Conservation (phyloP, 35 echinoderm and acorn worm genomes). For the Chiridota heheva region DNA sequence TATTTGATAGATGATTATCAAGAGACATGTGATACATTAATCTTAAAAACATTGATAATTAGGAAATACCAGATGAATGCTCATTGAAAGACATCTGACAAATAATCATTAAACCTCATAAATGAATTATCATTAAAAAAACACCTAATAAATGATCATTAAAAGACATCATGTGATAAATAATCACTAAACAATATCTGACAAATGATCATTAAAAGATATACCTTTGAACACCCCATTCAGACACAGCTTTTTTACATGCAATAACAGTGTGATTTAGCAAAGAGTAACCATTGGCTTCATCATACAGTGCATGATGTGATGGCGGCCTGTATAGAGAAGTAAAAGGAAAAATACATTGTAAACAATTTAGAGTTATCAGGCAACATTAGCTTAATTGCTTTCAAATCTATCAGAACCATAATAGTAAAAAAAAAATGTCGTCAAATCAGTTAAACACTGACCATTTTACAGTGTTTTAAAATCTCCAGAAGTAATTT, state of each 20-base stretch:
- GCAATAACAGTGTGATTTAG: constrained; percentile 62
- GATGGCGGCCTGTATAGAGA: constrained; percentile 41
- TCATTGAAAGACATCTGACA: neutral
- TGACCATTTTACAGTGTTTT: too few species aligned
- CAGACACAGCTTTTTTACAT: constrained; percentile 44
- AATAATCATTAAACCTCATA: neutral
- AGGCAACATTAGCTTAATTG: too few species aligned
- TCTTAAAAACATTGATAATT: too few species aligned
- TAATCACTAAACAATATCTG: neutral
- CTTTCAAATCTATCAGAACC: too few species aligned
- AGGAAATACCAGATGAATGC: neutral
- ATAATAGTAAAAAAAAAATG: too few species aligned
- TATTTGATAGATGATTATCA: too few species aligned
- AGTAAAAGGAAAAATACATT: neutral
- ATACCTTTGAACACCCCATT: constrained; percentile 69
- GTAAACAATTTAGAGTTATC: too few species aligned
- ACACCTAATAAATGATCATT: neutral
- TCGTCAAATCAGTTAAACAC: too few species aligned
- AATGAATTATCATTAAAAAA: neutral
- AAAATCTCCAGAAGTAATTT: too few species aligned
- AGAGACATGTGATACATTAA: too few species aligned
- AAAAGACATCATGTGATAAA: neutral
- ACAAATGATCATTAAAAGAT: neutral
- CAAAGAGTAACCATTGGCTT: constrained; percentile 54
- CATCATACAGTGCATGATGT: constrained; percentile 49